phyloP scores from a whole-genome alignment of 2,888 invertebrate species.

The Pteria penguin region DNA sequence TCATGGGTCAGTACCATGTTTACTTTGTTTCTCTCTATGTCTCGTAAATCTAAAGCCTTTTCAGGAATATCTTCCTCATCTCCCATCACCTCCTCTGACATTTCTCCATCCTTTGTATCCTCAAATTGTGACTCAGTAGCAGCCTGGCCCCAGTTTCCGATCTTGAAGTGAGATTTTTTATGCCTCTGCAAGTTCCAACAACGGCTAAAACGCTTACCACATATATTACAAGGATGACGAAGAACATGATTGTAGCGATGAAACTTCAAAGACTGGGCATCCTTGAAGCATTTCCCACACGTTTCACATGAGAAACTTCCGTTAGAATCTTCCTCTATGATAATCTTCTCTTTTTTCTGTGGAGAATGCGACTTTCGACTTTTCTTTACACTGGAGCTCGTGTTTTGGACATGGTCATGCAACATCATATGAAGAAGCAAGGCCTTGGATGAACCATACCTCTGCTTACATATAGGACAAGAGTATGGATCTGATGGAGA shows the following conservation, averaged over 20 bases:
- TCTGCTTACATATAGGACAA: conserved; percentile 59
- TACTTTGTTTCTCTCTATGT: neutral
- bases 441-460: conserved; percentile 44
- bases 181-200: conserved; percentile 64
- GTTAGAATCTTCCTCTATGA: conserved; percentile 1
- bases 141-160: conserved; percentile 2
- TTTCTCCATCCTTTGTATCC: neutral
- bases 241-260: conserved; percentile 63
- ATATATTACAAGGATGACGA: conserved; percentile 59
- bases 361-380: conserved; percentile 17
- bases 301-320: conserved; percentile 54
- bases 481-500: conserved; percentile 24
- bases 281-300: conserved; percentile 61
- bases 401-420: conserved; percentile 30
- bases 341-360: conserved; percentile 17
- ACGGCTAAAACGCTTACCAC: conserved; percentile 60
- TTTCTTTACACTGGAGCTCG: neutral
- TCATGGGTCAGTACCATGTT: too few species aligned
- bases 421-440: conserved; percentile 54
- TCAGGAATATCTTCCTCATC: neutral
- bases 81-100: neutral
- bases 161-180: conserved; percentile 55
- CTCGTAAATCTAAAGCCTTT: neutral
- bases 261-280: conserved; percentile 60
- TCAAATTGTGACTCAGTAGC: neutral